Evolutionary conservation across 2,888 invertebrate species (phyloP).

Genomic region (Ypsolopha scabrella): DNA sequence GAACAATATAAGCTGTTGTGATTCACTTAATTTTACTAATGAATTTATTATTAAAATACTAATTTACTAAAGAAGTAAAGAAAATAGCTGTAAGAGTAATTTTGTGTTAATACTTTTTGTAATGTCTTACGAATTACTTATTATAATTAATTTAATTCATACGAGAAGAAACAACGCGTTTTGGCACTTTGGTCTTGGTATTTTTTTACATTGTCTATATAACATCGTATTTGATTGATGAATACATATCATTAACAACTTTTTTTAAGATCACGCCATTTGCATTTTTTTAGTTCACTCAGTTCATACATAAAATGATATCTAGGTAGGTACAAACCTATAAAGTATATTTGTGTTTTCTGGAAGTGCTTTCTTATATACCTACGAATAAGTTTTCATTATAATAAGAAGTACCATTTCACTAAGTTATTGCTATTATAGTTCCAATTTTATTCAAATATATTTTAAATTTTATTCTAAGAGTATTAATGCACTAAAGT

Average conservation of each 20-base stretch:
- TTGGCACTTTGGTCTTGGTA: constrained; percentile 51
- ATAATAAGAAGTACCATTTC: constrained; percentile 24
- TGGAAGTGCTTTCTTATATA: constrained; percentile 32
- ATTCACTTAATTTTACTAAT: too few relatives aligned
- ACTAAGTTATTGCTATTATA: constrained; percentile 47
- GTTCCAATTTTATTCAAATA: constrained; percentile 16
- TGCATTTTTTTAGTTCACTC: too few relatives aligned
- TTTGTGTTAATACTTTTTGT: background rate
- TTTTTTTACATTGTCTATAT: constrained; percentile 4
- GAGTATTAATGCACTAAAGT: constrained; percentile 37
- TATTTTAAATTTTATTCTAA: constrained; percentile 36
- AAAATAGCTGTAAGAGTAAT: too few relatives aligned
- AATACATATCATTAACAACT: too few relatives aligned
- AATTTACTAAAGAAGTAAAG: too few relatives aligned
- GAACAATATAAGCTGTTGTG: too few relatives aligned
- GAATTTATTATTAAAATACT: too few relatives aligned
- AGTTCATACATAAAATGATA: too few relatives aligned
- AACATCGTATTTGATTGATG: too few relatives aligned
- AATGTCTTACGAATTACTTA: background rate
- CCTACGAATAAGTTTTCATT: background rate
- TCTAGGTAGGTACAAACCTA: constrained; percentile 1
- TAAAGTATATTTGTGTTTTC: constrained; percentile 9
- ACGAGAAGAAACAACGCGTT: constrained; percentile 32
- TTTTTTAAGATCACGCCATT: too few relatives aligned
- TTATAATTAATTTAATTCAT: constrained; percentile 13